Evolutionary conservation across 2,113 vertebrate genomes (phyloP).

Genomic region (Aphelocoma coerulescens): DNA sequence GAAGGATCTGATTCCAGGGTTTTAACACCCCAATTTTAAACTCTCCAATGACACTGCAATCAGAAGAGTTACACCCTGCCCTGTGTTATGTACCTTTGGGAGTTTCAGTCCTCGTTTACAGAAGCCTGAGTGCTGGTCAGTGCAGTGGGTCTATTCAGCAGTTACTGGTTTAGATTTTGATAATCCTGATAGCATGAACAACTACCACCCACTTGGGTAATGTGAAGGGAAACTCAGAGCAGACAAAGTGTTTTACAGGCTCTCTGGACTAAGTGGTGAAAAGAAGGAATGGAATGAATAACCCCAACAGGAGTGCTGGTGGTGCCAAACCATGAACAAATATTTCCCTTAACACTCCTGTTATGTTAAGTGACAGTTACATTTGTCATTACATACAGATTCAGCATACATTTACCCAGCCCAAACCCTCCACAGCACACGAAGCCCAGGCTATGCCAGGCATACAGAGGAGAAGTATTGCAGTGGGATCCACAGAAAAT

Average conservation of each 20-base stretch:
- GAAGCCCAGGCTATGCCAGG: accelerated
- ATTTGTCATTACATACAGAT: slow-evolving; percentile 13
- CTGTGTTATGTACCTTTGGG: background rate
- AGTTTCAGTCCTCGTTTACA: accelerated
- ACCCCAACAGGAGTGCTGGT: slow-evolving; percentile 3
- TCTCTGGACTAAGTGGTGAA: slow-evolving; percentile 9
- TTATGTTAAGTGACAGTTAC: slow-evolving; percentile 16
- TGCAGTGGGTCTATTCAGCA: background rate
- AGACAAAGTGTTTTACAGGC: slow-evolving; percentile 29
- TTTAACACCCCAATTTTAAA: background rate
- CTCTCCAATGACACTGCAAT: background rate
- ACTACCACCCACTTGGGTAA: slow-evolving; percentile 1
- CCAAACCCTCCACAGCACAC: background rate
- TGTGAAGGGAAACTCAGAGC: slow-evolving; percentile 22
- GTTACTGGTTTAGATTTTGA: background rate
- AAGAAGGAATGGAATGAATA: slow-evolving; percentile 45
- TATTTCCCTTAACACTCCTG: slow-evolving; percentile 18
- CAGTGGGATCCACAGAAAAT: background rate
- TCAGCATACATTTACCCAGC: background rate
- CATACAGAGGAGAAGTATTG: background rate
- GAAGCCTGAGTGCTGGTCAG: background rate
- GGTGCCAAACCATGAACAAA: slow-evolving; percentile 53
- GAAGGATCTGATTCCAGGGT: background rate
- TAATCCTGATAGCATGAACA: background rate
- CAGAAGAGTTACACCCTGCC: background rate